Evolutionary conservation across 2,113 vertebrate species (phyloP).

Genomic region (Pontoporia blainvillei): DNA sequence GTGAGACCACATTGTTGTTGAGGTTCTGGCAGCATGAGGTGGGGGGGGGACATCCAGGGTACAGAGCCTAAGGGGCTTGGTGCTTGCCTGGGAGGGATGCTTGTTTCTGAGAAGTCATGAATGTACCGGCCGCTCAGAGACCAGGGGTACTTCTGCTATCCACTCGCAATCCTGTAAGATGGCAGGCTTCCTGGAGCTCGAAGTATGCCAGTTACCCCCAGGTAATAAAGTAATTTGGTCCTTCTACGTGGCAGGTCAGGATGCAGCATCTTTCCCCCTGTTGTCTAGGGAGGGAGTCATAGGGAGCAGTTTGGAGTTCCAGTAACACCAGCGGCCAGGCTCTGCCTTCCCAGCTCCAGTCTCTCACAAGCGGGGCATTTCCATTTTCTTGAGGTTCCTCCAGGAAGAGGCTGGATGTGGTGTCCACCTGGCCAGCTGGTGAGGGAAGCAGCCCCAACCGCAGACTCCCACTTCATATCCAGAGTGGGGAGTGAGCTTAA

Average conservation of each 20-base stretch:
- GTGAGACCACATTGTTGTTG: background rate
- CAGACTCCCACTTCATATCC: constrained; percentile 25
- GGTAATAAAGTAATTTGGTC: background rate
- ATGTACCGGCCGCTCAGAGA: background rate
- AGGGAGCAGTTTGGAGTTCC: background rate
- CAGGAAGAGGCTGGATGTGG: background rate
- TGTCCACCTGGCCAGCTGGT: background rate
- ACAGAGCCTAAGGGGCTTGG: background rate
- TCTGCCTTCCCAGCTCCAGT: background rate
- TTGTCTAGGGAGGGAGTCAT: background rate
- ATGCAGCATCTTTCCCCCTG: background rate
- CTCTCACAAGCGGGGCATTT: background rate
- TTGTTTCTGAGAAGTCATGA: background rate
- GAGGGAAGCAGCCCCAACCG: background rate
- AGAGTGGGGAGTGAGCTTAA: constrained; percentile 71
- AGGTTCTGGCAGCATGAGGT: background rate
- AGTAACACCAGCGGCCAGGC: rapidly evolving
- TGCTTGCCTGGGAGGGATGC: background rate
- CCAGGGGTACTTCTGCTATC: background rate
- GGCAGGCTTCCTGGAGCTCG: background rate
- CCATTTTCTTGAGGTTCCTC: background rate
- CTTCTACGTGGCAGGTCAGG: background rate
- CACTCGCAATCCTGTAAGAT: background rate
- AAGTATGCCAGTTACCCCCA: background rate
- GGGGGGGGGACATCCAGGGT: background rate